Percentiles rank a stretch among this genome's conserved stretches.
phyloP scores from a whole-genome alignment of 2,113 vertebrate species.

The Ranitomeya imitator region DNA sequence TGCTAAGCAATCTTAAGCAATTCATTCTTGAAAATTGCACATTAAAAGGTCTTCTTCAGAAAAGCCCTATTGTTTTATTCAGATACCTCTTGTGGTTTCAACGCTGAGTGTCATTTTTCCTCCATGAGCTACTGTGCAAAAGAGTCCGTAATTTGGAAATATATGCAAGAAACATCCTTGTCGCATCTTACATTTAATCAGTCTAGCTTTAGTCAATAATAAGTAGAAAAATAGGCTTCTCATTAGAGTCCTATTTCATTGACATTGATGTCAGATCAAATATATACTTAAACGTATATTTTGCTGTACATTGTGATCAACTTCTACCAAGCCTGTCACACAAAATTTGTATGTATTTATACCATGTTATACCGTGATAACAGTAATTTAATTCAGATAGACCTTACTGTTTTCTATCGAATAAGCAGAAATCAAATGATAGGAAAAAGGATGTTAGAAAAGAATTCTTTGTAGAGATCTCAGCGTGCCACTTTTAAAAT shows the following conservation, averaged over 20 bases:
- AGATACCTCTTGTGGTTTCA: slow-evolving; percentile 2
- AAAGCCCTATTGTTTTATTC: slow-evolving; percentile 34
- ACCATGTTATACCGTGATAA: not conserved
- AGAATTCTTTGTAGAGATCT: not conserved
- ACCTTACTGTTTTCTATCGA: not conserved
- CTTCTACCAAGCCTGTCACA: not conserved
- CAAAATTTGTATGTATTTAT: not conserved
- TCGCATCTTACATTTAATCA: not conserved
- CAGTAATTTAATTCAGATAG: not conserved
- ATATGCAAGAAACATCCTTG: not conserved
- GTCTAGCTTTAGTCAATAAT: not conserved
- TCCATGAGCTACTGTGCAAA: not conserved
- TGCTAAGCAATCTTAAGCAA: slow-evolving; percentile 45
- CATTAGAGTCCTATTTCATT: not conserved
- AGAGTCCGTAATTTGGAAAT: slow-evolving; percentile 5
- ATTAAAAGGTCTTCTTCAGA: slow-evolving; percentile 34
- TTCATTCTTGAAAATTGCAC: slow-evolving; percentile 27
- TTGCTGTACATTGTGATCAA: too few species aligned
- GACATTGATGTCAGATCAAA: not conserved
- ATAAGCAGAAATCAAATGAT: not conserved
- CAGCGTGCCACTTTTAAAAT: too few species aligned
- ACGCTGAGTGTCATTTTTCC: not conserved
- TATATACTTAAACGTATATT: not conserved
- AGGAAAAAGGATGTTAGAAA: not conserved
- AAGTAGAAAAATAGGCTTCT: not conserved